Conservation (phyloP, 2,888 invertebrate species). For the Carabus problematicus region DNA sequence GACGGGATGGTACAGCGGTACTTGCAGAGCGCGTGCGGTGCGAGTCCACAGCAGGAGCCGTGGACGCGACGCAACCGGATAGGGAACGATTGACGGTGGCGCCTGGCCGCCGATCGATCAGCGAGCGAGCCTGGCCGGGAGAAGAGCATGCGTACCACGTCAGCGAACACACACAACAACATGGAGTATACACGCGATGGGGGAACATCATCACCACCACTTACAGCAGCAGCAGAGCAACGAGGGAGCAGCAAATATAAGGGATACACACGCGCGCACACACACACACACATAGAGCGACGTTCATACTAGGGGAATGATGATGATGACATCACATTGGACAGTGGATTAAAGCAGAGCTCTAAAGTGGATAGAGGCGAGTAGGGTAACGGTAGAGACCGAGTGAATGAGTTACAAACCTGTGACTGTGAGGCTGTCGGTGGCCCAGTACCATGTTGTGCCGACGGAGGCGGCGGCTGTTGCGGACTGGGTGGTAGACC, state of each 20-base stretch:
- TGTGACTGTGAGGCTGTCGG: constrained; percentile 53
- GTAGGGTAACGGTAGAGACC: too few relatives aligned
- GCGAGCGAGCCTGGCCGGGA: constrained; percentile 11
- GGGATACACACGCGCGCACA: neutral
- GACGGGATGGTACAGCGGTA: neutral
- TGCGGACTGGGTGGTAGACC: constrained; percentile 66
- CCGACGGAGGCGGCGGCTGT: constrained; percentile 54
- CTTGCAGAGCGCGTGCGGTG: too few relatives aligned
- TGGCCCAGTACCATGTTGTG: constrained; percentile 51
- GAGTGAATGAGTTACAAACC: constrained; percentile 16
- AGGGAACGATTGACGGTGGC: constrained; percentile 4
- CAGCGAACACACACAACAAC: constrained; percentile 2
- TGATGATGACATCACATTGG: too few relatives aligned
- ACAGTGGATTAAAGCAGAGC: too few relatives aligned
- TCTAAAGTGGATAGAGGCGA: too few relatives aligned
- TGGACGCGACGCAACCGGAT: constrained; percentile 10
- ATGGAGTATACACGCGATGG: too few relatives aligned
- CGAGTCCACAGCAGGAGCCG: neutral
- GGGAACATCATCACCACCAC: too few relatives aligned
- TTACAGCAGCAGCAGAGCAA: too few relatives aligned
- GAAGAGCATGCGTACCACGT: constrained; percentile 14
- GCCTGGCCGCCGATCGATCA: constrained; percentile 23
- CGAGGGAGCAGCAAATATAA: too few relatives aligned
- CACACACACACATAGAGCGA: neutral
- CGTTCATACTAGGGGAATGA: neutral